phyloP scores from a whole-genome alignment of 2,113 vertebrate species.

The Ammodytes dubius region DNA sequence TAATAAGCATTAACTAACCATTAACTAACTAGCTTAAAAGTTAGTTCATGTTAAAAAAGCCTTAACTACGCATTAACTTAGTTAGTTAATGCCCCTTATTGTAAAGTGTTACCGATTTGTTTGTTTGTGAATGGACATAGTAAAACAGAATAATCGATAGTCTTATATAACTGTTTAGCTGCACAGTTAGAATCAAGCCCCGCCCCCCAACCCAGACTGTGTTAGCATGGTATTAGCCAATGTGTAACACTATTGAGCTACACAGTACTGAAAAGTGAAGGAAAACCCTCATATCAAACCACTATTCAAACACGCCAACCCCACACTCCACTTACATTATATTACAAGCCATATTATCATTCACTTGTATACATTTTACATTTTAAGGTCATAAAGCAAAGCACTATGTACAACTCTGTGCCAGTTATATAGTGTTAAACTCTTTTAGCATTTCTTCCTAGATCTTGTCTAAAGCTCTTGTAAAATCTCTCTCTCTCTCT shows the following conservation, averaged over 20 bases:
- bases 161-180: slow-evolving; percentile 4
- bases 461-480: slow-evolving; percentile 49
- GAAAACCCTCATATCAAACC: slow-evolving; percentile 3
- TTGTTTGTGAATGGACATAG: neutral
- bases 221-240: neutral
- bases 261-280: neutral
- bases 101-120: no score
- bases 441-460: slow-evolving; percentile 8
- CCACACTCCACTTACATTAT: slow-evolving; percentile 26
- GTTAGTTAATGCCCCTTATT: no score
- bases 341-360: slow-evolving; percentile 50
- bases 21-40: no score
- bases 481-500: slow-evolving; percentile 18
- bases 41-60: no score
- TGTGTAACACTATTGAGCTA: neutral
- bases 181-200: neutral
- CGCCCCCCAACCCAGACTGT: neutral
- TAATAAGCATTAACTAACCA: no score
- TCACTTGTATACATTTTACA: slow-evolving; percentile 59
- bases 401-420: slow-evolving; percentile 53
- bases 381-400: slow-evolving; percentile 58
- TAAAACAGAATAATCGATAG: slow-evolving; percentile 2
- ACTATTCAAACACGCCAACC: neutral
- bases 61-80: no score
- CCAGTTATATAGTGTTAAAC: slow-evolving; percentile 33